phyloP scores from a whole-genome alignment of 2,797 vertebrate genomes.

The Coccyzus lansbergi region DNA sequence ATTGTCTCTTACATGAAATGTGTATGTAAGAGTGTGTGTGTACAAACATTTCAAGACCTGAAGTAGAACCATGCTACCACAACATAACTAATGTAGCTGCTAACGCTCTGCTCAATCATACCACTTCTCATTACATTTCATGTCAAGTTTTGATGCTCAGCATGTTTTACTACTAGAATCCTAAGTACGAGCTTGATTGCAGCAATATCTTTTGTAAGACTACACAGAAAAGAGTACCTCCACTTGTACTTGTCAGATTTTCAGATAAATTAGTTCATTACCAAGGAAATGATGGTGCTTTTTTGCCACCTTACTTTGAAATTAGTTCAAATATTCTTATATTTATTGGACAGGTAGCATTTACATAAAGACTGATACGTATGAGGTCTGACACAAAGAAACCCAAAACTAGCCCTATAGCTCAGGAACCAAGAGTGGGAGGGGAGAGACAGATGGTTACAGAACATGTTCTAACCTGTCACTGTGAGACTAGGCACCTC shows the following conservation, averaged over 20 bases:
- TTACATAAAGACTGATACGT: slow-evolving; percentile 45
- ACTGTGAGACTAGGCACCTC: no score
- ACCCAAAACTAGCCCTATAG: no score
- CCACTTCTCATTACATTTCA: slow-evolving; percentile 29
- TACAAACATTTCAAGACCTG: not conserved
- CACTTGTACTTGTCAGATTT: slow-evolving; percentile 61
- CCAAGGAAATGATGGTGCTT: slow-evolving; percentile 26
- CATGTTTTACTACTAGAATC: slow-evolving; percentile 55
- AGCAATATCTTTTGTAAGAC: slow-evolving; percentile 55
- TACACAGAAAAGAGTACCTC: slow-evolving; percentile 43
- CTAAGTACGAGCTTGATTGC: slow-evolving; percentile 54
- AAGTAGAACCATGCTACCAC: not conserved
- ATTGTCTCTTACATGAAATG: not conserved
- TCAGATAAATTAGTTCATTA: slow-evolving; percentile 65
- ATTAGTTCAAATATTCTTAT: slow-evolving; percentile 68
- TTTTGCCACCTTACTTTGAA: slow-evolving; percentile 46
- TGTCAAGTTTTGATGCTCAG: slow-evolving; percentile 49
- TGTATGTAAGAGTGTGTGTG: not conserved
- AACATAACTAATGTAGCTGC: not conserved
- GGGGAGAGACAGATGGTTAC: no score
- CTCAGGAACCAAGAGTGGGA: no score
- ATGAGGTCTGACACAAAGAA: no score
- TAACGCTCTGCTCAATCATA: slow-evolving; percentile 40
- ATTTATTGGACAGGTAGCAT: slow-evolving; percentile 58
- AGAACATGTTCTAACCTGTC: no score